Base-by-base conservation (phyloP, 2,113 vertebrate genomes). In the Sinocyclocheilus anshuiensis region DNA sequence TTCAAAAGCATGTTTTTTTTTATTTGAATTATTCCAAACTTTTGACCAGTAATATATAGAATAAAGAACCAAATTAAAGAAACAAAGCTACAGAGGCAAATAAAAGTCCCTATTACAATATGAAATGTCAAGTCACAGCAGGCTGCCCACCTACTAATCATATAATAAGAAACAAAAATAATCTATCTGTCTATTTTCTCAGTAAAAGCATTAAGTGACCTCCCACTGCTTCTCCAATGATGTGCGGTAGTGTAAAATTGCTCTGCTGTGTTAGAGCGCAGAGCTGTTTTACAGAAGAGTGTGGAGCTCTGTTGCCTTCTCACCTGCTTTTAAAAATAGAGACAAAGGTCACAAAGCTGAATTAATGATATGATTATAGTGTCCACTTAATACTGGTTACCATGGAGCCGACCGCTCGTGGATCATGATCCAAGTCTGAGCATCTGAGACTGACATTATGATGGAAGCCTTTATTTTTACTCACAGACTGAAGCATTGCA, bases 351-450 rank as follows among this genome's bases (percentile, higher is more conserved):
- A 85, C 88, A 87, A 86, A 87, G 87, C 87, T 89, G 90, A 89
- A 87, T 91, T 89, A 91, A 91, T 88, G 77, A 88, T 88, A 91
- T 89, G 87, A 91, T 88, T 87, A 89, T 55, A 87, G 86, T 86
- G 86, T 89, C 90, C 90, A 89, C 87, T 88, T 89, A 89, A 89
- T 89, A 85, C 83, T 83, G 88, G 88, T 91, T 89, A 84, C 90
- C 88, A 91, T 91, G 90, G 87, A 72, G 81, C 81, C 87, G 53
- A 84, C 83, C 61, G 72, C n/a, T 69, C 81, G 55, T 79, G 84
- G 85, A 87, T 81, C 74, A 87, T 22, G 85, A 86, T 84, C 76
- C 24, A 71, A 84, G 84, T 77, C 42, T 26, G 81, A 81, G 83
- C 76, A 11, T 77, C 50, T 77, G 6, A 77, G 87, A 90, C 86